Evolutionary conservation across 2,888 invertebrate species (phyloP).

Genomic region (Flexamia atlantica): DNA sequence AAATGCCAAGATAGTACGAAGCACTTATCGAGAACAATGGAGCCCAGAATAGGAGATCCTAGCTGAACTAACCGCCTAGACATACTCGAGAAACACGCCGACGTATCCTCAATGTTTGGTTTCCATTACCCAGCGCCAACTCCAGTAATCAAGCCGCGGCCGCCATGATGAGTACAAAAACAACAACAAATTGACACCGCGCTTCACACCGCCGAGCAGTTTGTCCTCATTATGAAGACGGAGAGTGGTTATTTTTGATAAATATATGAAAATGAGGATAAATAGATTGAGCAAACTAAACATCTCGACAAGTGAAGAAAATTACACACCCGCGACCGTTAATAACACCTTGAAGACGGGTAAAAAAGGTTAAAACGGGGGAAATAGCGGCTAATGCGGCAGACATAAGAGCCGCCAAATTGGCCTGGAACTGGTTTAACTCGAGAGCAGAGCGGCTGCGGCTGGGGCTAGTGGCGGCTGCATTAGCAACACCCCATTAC

Average conservation of each 20-base stretch:
- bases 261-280: conserved; percentile 58
- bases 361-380: conserved; percentile 43
- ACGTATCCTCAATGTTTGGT: neutral
- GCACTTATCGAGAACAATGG: too few relatives aligned
- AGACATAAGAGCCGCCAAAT: conserved; percentile 45
- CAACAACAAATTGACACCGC: conserved; percentile 40
- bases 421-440: conserved; percentile 46
- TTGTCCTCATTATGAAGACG: conserved; percentile 38
- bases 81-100: too few relatives aligned
- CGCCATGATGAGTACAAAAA: conserved; percentile 14
- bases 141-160: neutral
- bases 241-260: conserved; percentile 46
- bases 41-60: too few relatives aligned
- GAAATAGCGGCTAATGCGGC: conserved; percentile 54
- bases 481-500: conserved; percentile 53
- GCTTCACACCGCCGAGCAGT: conserved; percentile 17
- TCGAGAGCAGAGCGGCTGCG: conserved; percentile 5
- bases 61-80: too few relatives aligned
- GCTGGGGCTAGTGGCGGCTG: conserved; percentile 22
- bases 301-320: conserved; percentile 54
- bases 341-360: conserved; percentile 48
- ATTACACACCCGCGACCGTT: conserved; percentile 44
- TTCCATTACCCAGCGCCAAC: neutral
- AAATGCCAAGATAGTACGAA: too few relatives aligned
- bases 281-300: conserved; percentile 56